Evolutionary conservation across 1,140 invertebrate genomes (phyloP).

Genomic region (Pteromalus puparum): DNA sequence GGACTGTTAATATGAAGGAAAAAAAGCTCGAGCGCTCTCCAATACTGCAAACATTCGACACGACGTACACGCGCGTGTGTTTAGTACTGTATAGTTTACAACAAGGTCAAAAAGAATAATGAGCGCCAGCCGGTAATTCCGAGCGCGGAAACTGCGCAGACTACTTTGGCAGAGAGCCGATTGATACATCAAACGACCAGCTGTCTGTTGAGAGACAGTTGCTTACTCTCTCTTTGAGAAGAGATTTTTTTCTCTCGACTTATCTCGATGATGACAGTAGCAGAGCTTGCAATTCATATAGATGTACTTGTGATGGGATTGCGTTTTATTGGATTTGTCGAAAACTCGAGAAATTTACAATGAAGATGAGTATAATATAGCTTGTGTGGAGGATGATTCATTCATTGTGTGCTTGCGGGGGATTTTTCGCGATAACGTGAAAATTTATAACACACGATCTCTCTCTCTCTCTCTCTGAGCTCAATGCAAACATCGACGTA

Average conservation of each 20-base stretch:
- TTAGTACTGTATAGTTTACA: neutral
- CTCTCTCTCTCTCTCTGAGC: too few relatives aligned
- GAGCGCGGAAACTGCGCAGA: slow-evolving; percentile 15
- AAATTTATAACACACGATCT: neutral
- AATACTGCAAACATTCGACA: neutral
- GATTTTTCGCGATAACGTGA: neutral
- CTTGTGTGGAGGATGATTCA: neutral
- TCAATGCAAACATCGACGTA: neutral
- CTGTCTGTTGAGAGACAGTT: neutral
- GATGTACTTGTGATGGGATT: too few relatives aligned
- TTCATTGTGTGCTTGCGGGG: neutral
- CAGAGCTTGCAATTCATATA: neutral
- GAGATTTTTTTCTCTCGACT: neutral
- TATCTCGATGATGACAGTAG: neutral
- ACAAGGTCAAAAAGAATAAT: slow-evolving; percentile 26
- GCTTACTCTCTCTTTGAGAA: neutral
- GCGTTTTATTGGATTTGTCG: too few relatives aligned
- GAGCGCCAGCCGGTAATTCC: neutral
- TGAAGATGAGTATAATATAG: too few relatives aligned
- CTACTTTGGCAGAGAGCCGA: slow-evolving; percentile 17
- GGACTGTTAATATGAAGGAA: too few relatives aligned
- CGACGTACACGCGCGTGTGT: neutral
- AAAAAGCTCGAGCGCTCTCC: too few relatives aligned
- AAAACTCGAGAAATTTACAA: too few relatives aligned
- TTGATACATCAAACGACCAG: slow-evolving; percentile 16